phyloP scores from a whole-genome alignment of 2,888 invertebrate species.

The Lithophane ornitopus region DNA sequence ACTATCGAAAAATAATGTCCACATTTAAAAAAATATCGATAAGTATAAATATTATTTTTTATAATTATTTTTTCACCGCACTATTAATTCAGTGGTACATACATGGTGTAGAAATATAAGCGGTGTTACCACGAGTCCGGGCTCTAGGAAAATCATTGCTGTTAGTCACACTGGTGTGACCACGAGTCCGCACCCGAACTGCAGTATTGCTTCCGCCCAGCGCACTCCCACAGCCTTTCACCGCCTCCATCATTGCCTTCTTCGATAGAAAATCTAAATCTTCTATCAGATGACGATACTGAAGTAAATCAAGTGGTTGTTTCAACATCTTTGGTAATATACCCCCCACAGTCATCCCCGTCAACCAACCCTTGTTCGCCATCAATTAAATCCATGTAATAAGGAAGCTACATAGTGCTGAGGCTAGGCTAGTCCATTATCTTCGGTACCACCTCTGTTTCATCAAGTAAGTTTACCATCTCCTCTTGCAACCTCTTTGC shows the following conservation, averaged over 20 bases:
- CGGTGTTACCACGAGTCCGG: too few species aligned
- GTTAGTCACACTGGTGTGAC: too few species aligned
- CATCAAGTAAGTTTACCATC: conserved; percentile 11
- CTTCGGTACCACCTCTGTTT: not conserved
- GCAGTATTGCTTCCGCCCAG: conserved; percentile 7
- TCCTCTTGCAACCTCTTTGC: not conserved
- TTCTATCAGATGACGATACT: too few species aligned
- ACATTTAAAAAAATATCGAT: too few species aligned
- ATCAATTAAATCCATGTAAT: conserved; percentile 2
- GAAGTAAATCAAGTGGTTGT: not conserved
- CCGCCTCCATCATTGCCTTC: conserved; percentile 45
- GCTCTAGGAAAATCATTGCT: too few species aligned
- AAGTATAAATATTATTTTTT: too few species aligned
- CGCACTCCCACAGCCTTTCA: conserved; percentile 49
- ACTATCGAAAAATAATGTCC: too few species aligned
- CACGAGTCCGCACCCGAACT: too few species aligned
- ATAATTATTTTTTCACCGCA: too few species aligned
- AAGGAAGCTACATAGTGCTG: not conserved
- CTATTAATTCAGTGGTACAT: too few species aligned
- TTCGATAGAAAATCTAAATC: conserved; percentile 25
- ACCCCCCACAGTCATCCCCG: conserved; percentile 15
- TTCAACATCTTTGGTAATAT: conserved; percentile 16
- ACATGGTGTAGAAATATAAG: too few species aligned
- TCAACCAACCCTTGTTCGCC: not conserved
- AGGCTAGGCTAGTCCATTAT: not conserved